Percentiles rank a stretch among this genome's conserved stretches.
Evolutionary conservation across 2,888 invertebrate genomes (phyloP).

Genomic region (Globia sparganii): DNA sequence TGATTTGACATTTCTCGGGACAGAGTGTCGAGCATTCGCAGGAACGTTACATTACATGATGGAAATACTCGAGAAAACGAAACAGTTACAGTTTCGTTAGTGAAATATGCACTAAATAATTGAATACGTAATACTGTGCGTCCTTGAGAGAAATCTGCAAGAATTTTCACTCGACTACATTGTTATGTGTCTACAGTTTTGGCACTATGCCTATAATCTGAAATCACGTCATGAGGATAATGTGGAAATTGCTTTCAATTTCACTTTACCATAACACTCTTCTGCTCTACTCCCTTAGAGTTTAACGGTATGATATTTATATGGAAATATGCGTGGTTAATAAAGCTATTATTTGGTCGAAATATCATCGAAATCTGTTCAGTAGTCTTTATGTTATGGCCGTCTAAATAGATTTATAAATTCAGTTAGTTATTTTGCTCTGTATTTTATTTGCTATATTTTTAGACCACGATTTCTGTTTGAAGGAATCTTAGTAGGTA

Average conservation of each 20-base stretch:
- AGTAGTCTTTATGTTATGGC: constrained; percentile 3
- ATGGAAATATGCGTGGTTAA: background rate
- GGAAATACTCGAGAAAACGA: no score
- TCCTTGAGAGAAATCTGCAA: constrained; percentile 41
- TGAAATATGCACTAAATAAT: background rate
- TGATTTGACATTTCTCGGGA: no score
- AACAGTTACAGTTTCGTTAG: background rate
- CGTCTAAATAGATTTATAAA: background rate
- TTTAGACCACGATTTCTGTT: constrained; percentile 15
- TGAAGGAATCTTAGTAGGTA: background rate
- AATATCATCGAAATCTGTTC: constrained; percentile 13
- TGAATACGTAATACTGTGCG: constrained; percentile 19
- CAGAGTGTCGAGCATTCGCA: no score
- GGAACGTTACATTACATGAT: no score
- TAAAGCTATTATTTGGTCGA: background rate
- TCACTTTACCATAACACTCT: background rate
- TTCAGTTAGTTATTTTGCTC: background rate
- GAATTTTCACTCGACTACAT: constrained; percentile 39
- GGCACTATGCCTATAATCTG: constrained; percentile 46
- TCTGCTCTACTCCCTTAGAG: background rate
- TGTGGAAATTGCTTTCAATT: constrained; percentile 19
- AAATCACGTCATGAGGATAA: constrained; percentile 30
- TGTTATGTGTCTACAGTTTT: constrained; percentile 28
- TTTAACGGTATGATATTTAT: background rate
- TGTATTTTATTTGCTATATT: constrained; percentile 4